Percentiles rank a stretch among this genome's conserved stretches.
phyloP scores from a whole-genome alignment of 2,113 vertebrate species.

The Motacilla alba region DNA sequence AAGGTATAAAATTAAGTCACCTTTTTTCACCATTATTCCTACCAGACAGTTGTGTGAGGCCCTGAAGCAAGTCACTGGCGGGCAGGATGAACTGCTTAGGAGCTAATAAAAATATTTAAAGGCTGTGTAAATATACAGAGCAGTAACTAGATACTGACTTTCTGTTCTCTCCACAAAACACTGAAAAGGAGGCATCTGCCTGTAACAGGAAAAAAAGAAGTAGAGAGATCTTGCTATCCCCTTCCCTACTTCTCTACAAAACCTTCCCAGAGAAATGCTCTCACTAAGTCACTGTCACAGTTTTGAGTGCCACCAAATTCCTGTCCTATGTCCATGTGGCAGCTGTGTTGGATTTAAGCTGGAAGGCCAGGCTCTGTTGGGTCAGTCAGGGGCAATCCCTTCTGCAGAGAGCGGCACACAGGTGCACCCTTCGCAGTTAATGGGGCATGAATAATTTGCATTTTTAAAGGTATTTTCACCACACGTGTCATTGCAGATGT shows the following conservation, averaged over 20 bases:
- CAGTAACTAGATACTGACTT: background rate
- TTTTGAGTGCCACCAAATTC: background rate
- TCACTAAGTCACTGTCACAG: background rate
- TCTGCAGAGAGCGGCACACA: background rate
- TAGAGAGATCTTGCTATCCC: background rate
- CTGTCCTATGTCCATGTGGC: accelerated
- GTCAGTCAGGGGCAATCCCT: background rate
- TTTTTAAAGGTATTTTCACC: background rate
- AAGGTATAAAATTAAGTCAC: background rate
- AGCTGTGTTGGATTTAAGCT: background rate
- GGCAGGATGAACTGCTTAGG: constrained; percentile 36
- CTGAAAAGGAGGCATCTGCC: background rate
- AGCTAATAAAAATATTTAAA: constrained; percentile 60
- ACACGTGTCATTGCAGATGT: background rate
- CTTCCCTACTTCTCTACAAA: background rate
- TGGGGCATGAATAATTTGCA: background rate
- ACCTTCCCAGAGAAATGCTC: background rate
- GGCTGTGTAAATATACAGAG: background rate
- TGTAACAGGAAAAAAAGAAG: background rate
- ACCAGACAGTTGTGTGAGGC: background rate
- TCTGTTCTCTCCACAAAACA: background rate
- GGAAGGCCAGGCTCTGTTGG: background rate
- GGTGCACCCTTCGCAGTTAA: background rate
- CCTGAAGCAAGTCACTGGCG: background rate
- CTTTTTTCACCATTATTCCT: background rate